Conservation (phyloP, 2,113 vertebrate genomes). For the Cercocebus atys region DNA sequence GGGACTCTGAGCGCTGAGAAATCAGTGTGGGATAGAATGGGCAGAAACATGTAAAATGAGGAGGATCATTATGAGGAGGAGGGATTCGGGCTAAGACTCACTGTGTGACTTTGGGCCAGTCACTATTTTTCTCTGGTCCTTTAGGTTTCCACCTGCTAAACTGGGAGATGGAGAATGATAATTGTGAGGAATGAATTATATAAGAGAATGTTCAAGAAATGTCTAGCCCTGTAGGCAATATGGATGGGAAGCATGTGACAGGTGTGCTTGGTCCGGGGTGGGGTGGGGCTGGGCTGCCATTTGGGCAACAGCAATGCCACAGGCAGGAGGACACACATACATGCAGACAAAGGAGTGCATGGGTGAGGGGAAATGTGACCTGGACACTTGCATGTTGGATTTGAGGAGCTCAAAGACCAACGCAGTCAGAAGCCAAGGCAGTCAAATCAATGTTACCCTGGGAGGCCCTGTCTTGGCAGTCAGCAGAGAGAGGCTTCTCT, state of each 20-base stretch:
- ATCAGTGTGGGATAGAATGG: background rate
- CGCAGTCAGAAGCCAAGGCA: background rate
- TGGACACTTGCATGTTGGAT: background rate
- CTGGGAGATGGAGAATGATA: background rate
- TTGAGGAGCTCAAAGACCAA: constrained; percentile 11
- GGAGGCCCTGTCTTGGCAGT: background rate
- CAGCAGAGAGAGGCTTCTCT: background rate
- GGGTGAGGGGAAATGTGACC: background rate
- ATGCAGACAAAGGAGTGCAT: background rate
- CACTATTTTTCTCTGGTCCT: background rate
- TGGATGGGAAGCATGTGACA: background rate
- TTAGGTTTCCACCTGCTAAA: background rate
- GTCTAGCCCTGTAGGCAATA: background rate
- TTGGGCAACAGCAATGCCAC: background rate
- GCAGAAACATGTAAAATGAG: background rate
- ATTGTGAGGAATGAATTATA: background rate
- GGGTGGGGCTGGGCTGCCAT: background rate
- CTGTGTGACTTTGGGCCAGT: background rate
- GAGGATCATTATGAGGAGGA: background rate
- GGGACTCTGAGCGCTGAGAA: background rate
- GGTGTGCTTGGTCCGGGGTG: background rate
- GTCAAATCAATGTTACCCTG: background rate
- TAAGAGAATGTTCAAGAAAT: background rate
- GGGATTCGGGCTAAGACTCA: background rate
- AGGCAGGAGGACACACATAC: background rate